A percentile compares a stretch with the other conserved stretches of the same genome.
These are phyloP conservation scores for Perizoma flavofasciatum DNA, from an alignment of 2,888 invertebrate genomes.

Conservation along the genomic window DNA sequence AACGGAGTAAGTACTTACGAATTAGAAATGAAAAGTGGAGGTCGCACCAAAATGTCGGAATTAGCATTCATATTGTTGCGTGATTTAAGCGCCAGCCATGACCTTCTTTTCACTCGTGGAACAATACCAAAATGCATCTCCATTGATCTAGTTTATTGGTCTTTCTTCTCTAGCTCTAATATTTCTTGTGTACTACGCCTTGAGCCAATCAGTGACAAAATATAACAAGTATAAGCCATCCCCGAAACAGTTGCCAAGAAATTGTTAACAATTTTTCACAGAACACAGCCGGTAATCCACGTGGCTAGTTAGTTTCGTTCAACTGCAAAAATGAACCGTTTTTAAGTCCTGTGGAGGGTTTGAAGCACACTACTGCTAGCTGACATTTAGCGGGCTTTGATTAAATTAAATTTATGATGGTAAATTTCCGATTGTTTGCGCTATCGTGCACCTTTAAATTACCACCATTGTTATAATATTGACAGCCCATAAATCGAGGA, in stretches of 20 bases:
- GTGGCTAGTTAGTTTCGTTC: constrained; percentile 29
- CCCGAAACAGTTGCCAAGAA: constrained; percentile 35
- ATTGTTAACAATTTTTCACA: constrained; percentile 40
- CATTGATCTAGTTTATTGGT: constrained; percentile 34
- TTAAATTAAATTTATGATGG: constrained; percentile 54
- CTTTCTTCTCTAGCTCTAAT: constrained; percentile 26
- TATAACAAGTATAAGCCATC: constrained; percentile 28
- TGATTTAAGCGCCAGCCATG: constrained; percentile 29
- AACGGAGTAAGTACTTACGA: constrained; percentile 44
- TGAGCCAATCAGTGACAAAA: constrained; percentile 34
- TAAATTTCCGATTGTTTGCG: constrained; percentile 37
- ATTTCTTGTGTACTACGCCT: constrained; percentile 19
- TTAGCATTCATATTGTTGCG: constrained; percentile 64
- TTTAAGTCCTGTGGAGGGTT: constrained; percentile 45
- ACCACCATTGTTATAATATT: constrained; percentile 42
- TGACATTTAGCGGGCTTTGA: constrained; percentile 57
- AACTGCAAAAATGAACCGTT: constrained; percentile 41
- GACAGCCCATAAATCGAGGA: constrained; percentile 46
- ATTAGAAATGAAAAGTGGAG: constrained; percentile 65
- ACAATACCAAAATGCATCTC: constrained; percentile 29
- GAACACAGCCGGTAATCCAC: constrained; percentile 36
- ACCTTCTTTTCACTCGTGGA: constrained; percentile 36
- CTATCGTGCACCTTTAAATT: constrained; percentile 39
- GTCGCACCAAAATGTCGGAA: constrained; percentile 64
- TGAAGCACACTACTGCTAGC: constrained; percentile 42